Base-by-base conservation (phyloP, 2,113 vertebrate species). In the Xiphophorus maculatus region DNA sequence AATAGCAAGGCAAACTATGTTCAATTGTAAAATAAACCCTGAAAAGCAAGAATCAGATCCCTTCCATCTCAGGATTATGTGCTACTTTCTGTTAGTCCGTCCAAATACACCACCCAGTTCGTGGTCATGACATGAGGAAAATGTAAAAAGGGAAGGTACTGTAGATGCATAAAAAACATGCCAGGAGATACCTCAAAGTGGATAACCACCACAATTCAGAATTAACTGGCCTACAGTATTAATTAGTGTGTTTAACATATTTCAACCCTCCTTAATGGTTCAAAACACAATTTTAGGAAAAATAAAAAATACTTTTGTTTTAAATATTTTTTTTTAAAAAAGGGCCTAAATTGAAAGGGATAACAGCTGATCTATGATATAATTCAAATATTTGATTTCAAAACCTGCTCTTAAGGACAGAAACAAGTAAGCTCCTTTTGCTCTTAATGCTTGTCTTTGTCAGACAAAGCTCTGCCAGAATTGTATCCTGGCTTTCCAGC, bases 371-470 rank as follows among this genome's bases (percentile, higher is more conserved):
- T 44, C 17, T 48, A 17, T 19, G 17, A 4, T 48, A 19, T 48
- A 51, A 29, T 48, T 25, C 29, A 48, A 22, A 44, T 19, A 19
- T 27, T 37, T 60, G 77, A 84, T 67, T 83, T 0, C 2, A 80
- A 64, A 71, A 48, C 44, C 74, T 66, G 30, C 88, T 75, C 76
- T 7, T 25, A 74, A 77, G 67, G 63, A 71, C 40, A 65, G 78
- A 73, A 88, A 76, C 11, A 54, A 73, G 54, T 82, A 60, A 79
- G 75, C 84, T 88, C 87, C 44, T 82, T 85, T 74, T 35, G 25
- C 76, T 84, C 81, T 83, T 89, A 71, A 85, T 77, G 84, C 74
- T 83, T 88, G 85, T 74, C 84, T 85, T 74, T 58, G 76, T 63
- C 78, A 83, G 71, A 84, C 69, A 66, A 29, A 51, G 63, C 69